phyloP scores from a whole-genome alignment of 2,888 invertebrate species.

The Cantharis rufa region DNA sequence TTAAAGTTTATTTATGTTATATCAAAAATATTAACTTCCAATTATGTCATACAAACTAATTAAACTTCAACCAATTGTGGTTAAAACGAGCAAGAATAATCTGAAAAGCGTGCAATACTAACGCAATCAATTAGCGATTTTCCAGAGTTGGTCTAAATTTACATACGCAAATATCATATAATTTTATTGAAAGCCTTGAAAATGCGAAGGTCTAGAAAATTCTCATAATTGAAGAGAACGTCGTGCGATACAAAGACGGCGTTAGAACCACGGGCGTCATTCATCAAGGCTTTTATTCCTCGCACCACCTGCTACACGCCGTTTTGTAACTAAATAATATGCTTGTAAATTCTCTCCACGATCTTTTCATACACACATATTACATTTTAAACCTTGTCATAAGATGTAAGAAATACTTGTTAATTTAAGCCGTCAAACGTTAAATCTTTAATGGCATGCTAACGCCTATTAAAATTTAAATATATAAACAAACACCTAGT shows the following conservation, averaged over 20 bases:
- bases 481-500: neutral
- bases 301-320: constrained; percentile 19
- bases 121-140: constrained; percentile 1
- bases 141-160: constrained; percentile 2
- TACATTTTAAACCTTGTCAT: constrained; percentile 8
- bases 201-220: constrained; percentile 15
- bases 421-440: neutral
- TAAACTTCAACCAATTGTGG: neutral
- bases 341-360: constrained; percentile 13
- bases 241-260: constrained; percentile 12
- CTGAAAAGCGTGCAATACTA: constrained; percentile 4
- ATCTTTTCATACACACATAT: constrained; percentile 17
- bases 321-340: constrained; percentile 19
- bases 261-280: constrained; percentile 13
- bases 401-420: constrained; percentile 4
- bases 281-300: constrained; percentile 18
- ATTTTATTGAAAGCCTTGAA: constrained; percentile 11
- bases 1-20: neutral
- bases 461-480: neutral
- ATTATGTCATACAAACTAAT: neutral
- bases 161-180: constrained; percentile 7
- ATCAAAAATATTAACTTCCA: neutral
- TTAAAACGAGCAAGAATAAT: constrained; percentile 2
- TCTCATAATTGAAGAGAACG: constrained; percentile 18
- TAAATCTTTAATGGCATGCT: neutral